Percentiles rank a stretch among this genome's conserved stretches.
These are phyloP conservation scores for Mesochorus sp. DNA, from an alignment of 2,888 invertebrate genomes.

Conservation along the genomic window DNA sequence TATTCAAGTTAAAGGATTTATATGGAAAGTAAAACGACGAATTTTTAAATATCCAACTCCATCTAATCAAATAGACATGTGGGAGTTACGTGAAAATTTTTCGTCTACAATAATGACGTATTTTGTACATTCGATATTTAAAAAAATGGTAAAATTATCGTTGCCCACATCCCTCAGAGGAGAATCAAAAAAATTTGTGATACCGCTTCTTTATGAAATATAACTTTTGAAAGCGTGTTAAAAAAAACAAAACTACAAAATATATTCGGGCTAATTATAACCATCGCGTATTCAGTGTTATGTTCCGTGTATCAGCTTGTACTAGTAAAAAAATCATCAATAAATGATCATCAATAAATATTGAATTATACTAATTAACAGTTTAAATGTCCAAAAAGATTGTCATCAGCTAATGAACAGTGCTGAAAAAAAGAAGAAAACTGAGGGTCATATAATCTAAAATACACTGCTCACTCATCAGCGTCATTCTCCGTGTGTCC, in stretches of 20 bases:
- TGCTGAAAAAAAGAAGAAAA: too few relatives aligned
- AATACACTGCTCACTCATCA: too few relatives aligned
- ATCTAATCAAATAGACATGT: conserved; percentile 17
- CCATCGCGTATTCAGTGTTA: too few relatives aligned
- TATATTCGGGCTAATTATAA: too few relatives aligned
- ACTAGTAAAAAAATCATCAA: too few relatives aligned
- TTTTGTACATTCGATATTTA: not conserved
- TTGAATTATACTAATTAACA: too few relatives aligned
- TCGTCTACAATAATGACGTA: not conserved
- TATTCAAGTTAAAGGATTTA: conserved; percentile 8
- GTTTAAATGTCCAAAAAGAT: too few relatives aligned
- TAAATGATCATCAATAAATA: too few relatives aligned
- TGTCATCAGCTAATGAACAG: too few relatives aligned
- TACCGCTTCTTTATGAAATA: conserved; percentile 2
- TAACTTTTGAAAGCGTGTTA: not conserved
- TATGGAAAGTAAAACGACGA: conserved; percentile 15
- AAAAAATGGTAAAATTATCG: conserved; percentile 13
- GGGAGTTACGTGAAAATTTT: not conserved
- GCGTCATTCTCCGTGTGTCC: too few relatives aligned
- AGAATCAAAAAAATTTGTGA: not conserved
- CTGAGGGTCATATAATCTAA: too few relatives aligned
- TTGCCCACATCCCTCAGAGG: not conserved
- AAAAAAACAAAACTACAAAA: not conserved
- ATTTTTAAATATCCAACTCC: conserved; percentile 18
- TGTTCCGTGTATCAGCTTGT: too few relatives aligned